phyloP scores from a whole-genome alignment of 37 sponge, comb jelly and placozoan species.

The Chondrosia reniformis region DNA sequence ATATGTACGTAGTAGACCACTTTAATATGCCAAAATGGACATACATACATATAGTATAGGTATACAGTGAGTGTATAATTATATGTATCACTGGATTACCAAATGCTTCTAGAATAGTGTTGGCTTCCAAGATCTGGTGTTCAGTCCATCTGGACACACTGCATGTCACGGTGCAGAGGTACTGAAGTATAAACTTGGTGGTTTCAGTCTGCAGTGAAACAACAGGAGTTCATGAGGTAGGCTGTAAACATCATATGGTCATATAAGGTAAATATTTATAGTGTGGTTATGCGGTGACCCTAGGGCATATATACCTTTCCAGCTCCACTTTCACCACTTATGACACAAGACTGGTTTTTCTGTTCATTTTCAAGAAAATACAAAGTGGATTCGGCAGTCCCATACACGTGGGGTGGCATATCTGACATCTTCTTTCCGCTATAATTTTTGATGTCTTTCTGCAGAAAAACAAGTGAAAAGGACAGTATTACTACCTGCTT shows the following conservation, averaged over 20 bases:
- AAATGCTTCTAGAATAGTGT: constrained; percentile 91
- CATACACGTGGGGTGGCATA: constrained; percentile 90
- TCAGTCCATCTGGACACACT: constrained; percentile 86
- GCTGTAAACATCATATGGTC: too few species aligned
- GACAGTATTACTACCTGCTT: neutral
- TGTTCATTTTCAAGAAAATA: constrained; percentile 51
- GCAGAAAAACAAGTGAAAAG: constrained; percentile 1
- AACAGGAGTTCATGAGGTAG: neutral
- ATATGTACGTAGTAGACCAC: neutral
- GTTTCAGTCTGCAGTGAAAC: constrained; percentile 76
- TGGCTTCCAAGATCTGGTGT: constrained; percentile 94
- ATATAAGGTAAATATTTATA: too few species aligned
- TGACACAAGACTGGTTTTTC: constrained; percentile 90
- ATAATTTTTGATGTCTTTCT: constrained; percentile 75
- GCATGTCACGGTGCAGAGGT: constrained; percentile 84
- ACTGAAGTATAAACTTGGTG: constrained; percentile 93
- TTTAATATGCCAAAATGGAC: neutral
- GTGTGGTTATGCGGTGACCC: too few species aligned
- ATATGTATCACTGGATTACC: constrained; percentile 62
- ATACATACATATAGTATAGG: neutral
- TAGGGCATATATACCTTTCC: constrained; percentile 72
- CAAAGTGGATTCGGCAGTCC: constrained; percentile 83
- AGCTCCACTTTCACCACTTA: constrained; percentile 95
- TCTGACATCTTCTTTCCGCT: constrained; percentile 71
- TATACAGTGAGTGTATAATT: neutral